phyloP scores from a whole-genome alignment of 1,140 invertebrate species.

The Sipha flava region DNA sequence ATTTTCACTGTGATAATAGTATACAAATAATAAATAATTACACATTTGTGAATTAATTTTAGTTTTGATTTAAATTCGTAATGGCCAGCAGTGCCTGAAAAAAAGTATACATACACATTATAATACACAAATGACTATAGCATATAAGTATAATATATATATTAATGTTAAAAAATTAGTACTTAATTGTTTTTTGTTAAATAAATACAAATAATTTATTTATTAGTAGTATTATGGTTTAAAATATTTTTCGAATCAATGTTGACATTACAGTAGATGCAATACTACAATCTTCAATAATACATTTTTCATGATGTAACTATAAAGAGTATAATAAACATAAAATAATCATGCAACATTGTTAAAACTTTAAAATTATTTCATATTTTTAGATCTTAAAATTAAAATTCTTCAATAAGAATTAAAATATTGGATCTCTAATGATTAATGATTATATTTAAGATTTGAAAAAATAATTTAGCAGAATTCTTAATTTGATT shows the following conservation, averaged over 20 bases:
- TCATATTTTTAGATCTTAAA: no score
- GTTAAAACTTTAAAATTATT: neutral
- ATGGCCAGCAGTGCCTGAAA: neutral
- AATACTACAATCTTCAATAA: neutral
- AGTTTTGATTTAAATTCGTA: neutral
- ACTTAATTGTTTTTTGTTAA: neutral
- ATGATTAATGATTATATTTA: no score
- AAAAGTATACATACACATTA: neutral
- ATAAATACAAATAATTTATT: neutral
- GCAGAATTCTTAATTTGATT: no score
- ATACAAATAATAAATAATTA: neutral
- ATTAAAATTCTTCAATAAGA: no score
- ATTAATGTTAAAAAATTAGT: neutral
- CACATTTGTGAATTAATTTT: neutral
- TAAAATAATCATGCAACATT: neutral
- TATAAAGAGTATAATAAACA: neutral
- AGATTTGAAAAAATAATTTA: no score
- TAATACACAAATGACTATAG: neutral
- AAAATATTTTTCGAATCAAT: neutral
- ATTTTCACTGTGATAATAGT: neutral
- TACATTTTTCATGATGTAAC: constrained; percentile 7
- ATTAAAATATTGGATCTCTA: no score
- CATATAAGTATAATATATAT: no score
- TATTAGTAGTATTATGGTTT: neutral
- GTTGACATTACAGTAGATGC: neutral